A percentile compares a stretch with the other conserved stretches of the same genome.
Evolutionary conservation across 2,113 vertebrate species (phyloP).

Genomic region (Forbesichthys agassizii): DNA sequence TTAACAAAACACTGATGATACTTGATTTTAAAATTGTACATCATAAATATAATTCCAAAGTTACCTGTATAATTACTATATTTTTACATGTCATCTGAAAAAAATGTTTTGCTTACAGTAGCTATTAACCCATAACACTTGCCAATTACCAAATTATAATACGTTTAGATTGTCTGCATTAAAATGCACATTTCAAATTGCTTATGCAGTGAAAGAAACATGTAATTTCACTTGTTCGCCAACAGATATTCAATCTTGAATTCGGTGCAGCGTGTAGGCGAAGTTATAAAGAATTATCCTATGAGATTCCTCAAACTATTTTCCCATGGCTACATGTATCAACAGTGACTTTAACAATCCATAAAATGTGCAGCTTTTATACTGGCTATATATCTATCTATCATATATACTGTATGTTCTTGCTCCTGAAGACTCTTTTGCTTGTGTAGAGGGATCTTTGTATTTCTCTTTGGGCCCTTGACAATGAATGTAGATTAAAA

Average conservation of each 20-base stretch:
- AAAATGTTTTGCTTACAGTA: neutral
- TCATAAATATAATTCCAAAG: neutral
- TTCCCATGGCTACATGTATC: neutral
- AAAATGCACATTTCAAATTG: neutral
- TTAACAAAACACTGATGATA: neutral
- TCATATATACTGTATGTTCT: no score
- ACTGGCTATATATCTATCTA: neutral
- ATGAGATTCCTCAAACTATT: neutral
- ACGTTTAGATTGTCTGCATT: neutral
- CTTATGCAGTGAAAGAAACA: neutral
- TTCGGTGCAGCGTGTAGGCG: neutral
- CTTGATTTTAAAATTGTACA: neutral
- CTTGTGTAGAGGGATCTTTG: no score
- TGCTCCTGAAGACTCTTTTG: no score
- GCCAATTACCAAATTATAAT: no score
- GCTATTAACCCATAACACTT: neutral
- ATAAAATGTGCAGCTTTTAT: neutral
- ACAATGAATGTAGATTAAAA: constrained; percentile 52
- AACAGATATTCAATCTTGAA: neutral
- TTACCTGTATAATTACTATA: neutral
- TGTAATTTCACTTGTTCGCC: neutral
- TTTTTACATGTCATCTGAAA: no score
- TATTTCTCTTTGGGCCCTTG: no score
- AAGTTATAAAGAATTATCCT: neutral
- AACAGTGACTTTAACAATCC: neutral